A percentile compares a stretch with the other conserved stretches of the same genome.
These are phyloP conservation scores for Ennomos quercinarius DNA, from an alignment of 2,888 invertebrate genomes.

Conservation along the genomic window DNA sequence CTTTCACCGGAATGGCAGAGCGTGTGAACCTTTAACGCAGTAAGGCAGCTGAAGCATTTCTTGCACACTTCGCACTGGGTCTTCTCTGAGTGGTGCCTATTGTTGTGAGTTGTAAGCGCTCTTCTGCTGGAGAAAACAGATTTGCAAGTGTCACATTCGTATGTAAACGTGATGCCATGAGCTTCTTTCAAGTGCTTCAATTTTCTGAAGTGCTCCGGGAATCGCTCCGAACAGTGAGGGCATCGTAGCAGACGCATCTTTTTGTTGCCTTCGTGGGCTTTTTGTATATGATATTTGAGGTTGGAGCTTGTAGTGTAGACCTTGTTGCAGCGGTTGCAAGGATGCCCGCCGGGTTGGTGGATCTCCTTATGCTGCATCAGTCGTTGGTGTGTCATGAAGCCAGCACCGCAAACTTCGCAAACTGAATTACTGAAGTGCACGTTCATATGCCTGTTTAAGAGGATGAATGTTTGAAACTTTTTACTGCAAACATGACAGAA, in stretches of 20 bases:
- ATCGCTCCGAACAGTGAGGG: constrained; percentile 66
- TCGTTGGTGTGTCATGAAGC: constrained; percentile 69
- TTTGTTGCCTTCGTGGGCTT: constrained; percentile 61
- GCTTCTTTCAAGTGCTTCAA: constrained; percentile 70
- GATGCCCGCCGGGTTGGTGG: constrained; percentile 65
- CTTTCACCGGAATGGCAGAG: constrained; percentile 64
- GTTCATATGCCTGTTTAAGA: constrained; percentile 74
- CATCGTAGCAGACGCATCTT: constrained; percentile 65
- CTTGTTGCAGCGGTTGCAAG: constrained; percentile 74
- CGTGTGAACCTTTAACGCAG: constrained; percentile 67
- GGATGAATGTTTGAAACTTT: constrained; percentile 66
- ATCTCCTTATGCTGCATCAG: constrained; percentile 69
- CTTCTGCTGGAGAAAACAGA: constrained; percentile 62
- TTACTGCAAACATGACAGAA: constrained; percentile 66
- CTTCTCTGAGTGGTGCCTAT: constrained; percentile 66
- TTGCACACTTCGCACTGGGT: constrained; percentile 79
- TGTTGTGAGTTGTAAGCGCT: constrained; percentile 67
- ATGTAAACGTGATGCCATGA: constrained; percentile 66
- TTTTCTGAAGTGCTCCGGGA: constrained; percentile 68
- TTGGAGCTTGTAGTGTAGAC: constrained; percentile 77
- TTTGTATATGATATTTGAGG: constrained; percentile 66
- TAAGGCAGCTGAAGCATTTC: constrained; percentile 74
- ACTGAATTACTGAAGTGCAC: constrained; percentile 72
- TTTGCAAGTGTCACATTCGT: constrained; percentile 66
- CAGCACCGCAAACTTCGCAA: constrained; percentile 70